These are phyloP conservation scores for Mercenaria mercenaria DNA, from an alignment of 1,140 invertebrate species.

Conservation along the genomic window DNA sequence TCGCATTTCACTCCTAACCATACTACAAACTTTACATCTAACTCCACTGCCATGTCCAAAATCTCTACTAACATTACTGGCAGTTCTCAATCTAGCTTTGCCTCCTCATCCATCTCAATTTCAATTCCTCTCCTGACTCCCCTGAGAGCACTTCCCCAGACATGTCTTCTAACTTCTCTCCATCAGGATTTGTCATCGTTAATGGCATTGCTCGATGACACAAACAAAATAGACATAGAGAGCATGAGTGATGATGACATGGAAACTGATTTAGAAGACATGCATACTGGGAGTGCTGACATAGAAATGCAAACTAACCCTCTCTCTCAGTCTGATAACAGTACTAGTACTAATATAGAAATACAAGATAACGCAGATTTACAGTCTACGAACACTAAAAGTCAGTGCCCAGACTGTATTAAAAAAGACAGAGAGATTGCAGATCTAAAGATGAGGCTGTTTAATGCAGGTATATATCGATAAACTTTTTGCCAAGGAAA, in stretches of 20 bases:
- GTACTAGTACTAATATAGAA: background rate
- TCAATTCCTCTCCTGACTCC: background rate
- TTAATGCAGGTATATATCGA: background rate
- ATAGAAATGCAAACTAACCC: too few relatives aligned
- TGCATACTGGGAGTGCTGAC: background rate
- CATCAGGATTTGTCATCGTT: background rate
- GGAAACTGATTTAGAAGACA: background rate
- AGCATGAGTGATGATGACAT: background rate
- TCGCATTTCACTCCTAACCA: background rate
- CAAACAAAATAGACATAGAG: background rate
- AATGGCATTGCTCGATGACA: background rate
- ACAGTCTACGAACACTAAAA: background rate
- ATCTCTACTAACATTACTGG: background rate
- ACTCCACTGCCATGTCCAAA: background rate
- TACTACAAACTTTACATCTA: background rate
- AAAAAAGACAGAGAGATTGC: background rate
- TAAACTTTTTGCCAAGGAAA: too few relatives aligned
- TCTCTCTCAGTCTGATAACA: too few relatives aligned
- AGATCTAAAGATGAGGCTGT: background rate
- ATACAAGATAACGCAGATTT: background rate
- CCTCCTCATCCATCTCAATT: background rate
- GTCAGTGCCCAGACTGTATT: background rate
- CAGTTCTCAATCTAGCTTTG: background rate
- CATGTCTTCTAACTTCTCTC: background rate
- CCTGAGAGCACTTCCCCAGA: background rate